A percentile compares a stretch with the other conserved stretches of the same genome.
Conservation (phyloP, 2,888 invertebrate genomes). For the Diabrotica balteata region DNA sequence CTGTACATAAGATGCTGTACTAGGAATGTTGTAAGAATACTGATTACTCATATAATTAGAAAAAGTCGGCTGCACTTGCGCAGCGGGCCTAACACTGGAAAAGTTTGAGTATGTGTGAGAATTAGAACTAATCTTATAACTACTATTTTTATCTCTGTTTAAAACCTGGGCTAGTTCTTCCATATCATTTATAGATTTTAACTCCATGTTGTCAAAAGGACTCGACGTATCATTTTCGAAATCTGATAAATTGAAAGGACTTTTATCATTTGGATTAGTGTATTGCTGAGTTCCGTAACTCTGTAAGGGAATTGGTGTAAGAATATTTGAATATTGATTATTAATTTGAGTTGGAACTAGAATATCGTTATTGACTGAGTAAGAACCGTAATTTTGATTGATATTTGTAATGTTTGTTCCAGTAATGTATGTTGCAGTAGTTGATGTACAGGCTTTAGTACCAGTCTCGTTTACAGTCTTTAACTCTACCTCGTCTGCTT, state of each 20-base stretch:
- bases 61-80: conserved; percentile 32
- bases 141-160: conserved; percentile 51
- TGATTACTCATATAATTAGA: conserved; percentile 32
- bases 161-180: conserved; percentile 86
- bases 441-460: conserved; percentile 28
- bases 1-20: conserved; percentile 31
- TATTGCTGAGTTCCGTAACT: conserved; percentile 36
- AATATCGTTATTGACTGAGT: conserved; percentile 41
- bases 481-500: conserved; percentile 37
- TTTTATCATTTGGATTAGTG: conserved; percentile 47
- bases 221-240: conserved; percentile 92
- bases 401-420: conserved; percentile 26
- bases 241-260: conserved; percentile 70
- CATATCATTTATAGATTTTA: conserved; percentile 92
- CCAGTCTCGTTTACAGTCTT: conserved; percentile 37
- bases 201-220: conserved; percentile 91
- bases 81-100: conserved; percentile 17
- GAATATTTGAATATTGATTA: conserved; percentile 56
- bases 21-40: conserved; percentile 44
- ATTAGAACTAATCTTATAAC: conserved; percentile 24
- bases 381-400: conserved; percentile 40
- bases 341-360: conserved; percentile 51
- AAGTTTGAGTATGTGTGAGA: conserved; percentile 32
- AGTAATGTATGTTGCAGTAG: conserved; percentile 23
- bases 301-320: conserved; percentile 59